Evolutionary conservation across 2,113 vertebrate genomes (phyloP), one percentile per base, ranked within the genome.

Genomic region (Suncus etruscus): DNA sequence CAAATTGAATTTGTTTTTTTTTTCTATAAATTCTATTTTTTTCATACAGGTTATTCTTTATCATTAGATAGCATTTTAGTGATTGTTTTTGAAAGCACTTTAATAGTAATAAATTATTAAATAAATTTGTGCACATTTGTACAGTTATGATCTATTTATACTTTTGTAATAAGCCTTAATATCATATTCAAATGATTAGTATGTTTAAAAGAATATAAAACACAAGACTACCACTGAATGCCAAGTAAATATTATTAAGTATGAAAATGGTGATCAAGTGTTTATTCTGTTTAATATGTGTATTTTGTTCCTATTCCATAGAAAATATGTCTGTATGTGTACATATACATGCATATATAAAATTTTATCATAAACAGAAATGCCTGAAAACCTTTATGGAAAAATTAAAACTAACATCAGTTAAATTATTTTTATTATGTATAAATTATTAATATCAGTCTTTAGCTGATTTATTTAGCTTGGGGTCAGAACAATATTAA

Each of bases 221-320:
- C 24, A 85, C 54, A 88, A 86, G 78, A 58, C 65, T 91, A 24
- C 95, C 86, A 93, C 95, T 73, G 92, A 93, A 94, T 75, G 70
- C 3, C 65, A 95, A 85, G n/a, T 39, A 39, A 39, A 39, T 39
- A 6, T 79, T 70, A 93, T 73, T 94, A 72, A 92, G n/a, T 45
- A 92, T 95, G 83, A 95, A 95, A 96, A 95, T 91, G 47, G 85
- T 95, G 90, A 92, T 72, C 22, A 87, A 69, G 24, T 45, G n/a
- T 50, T 32, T 79, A 22, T 69, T 83, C 92, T 96, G 88, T 95
- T 95, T 77, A 91, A 50, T 45, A 85, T 2, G 75, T 20, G 6
- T 20, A 16, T 92, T 15, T 87, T 47, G 70, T 92, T 89, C 31
- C 29, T 47, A 70, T 92, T 89, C 31, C 29, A 77, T 1, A 69